Evolutionary conservation across 92 coral and sea anemone species (phyloP), one percentile per base, ranked within the genome.

Genomic region (Phenganax stokvisi): DNA sequence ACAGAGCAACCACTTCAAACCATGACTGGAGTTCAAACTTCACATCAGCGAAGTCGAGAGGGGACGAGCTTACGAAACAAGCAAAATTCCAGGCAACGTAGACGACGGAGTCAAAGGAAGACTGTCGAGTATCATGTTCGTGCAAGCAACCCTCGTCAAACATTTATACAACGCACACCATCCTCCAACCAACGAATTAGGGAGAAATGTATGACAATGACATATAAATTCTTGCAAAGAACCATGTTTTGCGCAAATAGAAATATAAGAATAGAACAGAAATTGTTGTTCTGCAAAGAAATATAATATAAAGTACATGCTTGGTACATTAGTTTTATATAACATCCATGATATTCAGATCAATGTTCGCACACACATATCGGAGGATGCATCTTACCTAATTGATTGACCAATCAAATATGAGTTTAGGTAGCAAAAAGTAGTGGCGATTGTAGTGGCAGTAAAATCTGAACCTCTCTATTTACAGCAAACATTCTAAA

Each of bases 131-230:
- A 29, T 69, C 12, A 17, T 25, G 74, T 11, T 29, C 52, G 52
- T 6, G 51, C 25, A 2, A 3, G 51, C 9, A 29, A 54, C 3
- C 12, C 51, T 12, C 74, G 53, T 8, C 64, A 55, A 56, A 59
- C 37, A 31, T 12, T 56, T 47, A 56, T 55, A 30, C 69, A 53
- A 76, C 13, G 12, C 7, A 51, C 59, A 9, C 54, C 69, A 30
- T 57, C 68, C 57, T 76, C 68, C 54, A 60, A 76, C 57, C 29
- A 54, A 54, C 80, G 58, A 13, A 52, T 15, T 28, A 51, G 57
- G 9, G 52, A 75, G 17, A 57, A n/a, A 29, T 70, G 81, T 76
- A 75, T 27, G 12, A 0, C 17, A 11, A 20, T 4, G 1, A 27
- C 44, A 20, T 20, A 20, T 20, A 20, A 20, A 20, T 20, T 20